Evolutionary conservation across 2,888 invertebrate species (phyloP), one percentile per base, ranked within the genome.

Genomic region (Xestia sexstrigata): DNA sequence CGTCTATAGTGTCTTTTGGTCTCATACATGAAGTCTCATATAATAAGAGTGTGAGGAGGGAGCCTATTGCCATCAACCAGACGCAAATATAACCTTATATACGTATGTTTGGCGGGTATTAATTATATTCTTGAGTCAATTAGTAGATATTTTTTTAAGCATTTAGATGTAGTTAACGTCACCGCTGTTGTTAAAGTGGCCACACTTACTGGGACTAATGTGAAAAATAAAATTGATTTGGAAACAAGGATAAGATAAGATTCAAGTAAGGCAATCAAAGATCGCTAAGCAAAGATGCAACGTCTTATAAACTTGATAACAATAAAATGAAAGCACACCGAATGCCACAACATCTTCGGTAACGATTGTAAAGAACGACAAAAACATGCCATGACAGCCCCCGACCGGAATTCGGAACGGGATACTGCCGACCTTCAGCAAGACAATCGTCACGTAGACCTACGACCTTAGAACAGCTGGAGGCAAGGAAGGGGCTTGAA

Each of bases 391-490:
- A 68, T 35, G 60, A 78, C 49, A 42, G 65, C 7, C 11, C 26
- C 20, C 55, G 39, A 45, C 26, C 70, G 55, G 58, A 68, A 70
- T 58, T 49, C 76, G 70, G 66, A 73, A 71, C 13, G 47, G 63
- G 70, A 70, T 70, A 76, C 70, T 39, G 69, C n/a, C n/a, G 73
- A 70, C 84, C 65, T 83, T 75, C 52, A 58, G 9, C 13, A 52
- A 70, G 35, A 74, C 73, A 75, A 70, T 76, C 52, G 76, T 74
- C 85, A 85, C 85, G 82, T 66, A 66, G 65, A n/a, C 2, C 35
- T 15, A 30, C n/a, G 69, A 63, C 83, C 83, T 85, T 85, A 49
- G 52, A 76, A 39, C 60, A 67, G 69, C 74, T 69, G 74, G 42
- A 68, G 52, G 65, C 45, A 39, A 58, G 62, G 71, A 73, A 74